A percentile compares a stretch with the other conserved stretches of the same genome.
These are phyloP conservation scores for Aphelinus certus DNA, from an alignment of 1,140 invertebrate species.

Conservation along the genomic window DNA sequence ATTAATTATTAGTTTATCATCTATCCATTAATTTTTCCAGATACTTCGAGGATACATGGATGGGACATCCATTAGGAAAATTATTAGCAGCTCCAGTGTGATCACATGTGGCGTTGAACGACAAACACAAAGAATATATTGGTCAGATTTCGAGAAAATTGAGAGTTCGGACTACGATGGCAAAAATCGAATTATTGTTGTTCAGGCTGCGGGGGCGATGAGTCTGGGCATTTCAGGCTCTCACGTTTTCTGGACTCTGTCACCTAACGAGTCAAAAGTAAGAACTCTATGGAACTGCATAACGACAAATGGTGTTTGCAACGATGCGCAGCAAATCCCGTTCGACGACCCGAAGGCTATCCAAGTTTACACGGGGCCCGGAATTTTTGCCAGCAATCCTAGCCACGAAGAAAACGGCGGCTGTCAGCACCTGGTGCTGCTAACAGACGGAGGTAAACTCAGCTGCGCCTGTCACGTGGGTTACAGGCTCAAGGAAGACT, in stretches of 20 bases:
- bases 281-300: constrained; percentile 1
- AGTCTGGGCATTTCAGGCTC: constrained; percentile 12
- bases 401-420: constrained; percentile 8
- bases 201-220: too few species aligned
- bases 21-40: constrained; percentile 2
- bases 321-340: background rate
- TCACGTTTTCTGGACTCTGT: background rate
- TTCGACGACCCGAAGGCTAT: constrained; percentile 20
- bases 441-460: background rate
- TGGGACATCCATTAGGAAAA: background rate
- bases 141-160: background rate
- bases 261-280: background rate
- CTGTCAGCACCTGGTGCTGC: constrained; percentile 15
- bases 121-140: constrained; percentile 13
- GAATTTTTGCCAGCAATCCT: background rate
- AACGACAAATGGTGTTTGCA: background rate
- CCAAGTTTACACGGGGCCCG: background rate
- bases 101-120: background rate
- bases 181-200: background rate
- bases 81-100: background rate
- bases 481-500: background rate
- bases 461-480: constrained; percentile 23
- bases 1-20: background rate
- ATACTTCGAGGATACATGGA: constrained; percentile 25
- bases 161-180: constrained; percentile 22